phyloP scores from a whole-genome alignment of 2,113 vertebrate species.

The Apus apus region DNA sequence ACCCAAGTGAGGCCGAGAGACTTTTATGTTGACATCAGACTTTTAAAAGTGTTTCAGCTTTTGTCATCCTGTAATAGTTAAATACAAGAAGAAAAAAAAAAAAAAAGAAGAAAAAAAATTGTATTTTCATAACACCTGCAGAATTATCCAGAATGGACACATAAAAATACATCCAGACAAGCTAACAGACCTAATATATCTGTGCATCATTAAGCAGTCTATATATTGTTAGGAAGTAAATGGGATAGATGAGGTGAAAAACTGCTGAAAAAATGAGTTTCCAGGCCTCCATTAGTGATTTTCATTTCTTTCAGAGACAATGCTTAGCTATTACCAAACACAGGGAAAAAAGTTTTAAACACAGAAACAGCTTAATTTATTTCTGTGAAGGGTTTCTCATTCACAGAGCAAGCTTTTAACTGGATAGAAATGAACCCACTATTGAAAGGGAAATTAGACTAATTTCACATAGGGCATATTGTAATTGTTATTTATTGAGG shows the following conservation, averaged over 20 bases:
- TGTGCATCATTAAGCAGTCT: not conserved
- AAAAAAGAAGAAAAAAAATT: not conserved
- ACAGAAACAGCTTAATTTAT: not conserved
- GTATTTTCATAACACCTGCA: not conserved
- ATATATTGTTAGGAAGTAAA: not conserved
- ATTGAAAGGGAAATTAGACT: not conserved
- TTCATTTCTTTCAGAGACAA: not conserved
- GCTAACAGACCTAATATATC: not conserved
- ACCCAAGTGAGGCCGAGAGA: not conserved
- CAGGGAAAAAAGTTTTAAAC: not conserved
- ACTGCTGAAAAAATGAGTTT: not conserved
- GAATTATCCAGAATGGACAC: not conserved
- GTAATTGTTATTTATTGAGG: not conserved
- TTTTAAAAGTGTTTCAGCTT: not conserved
- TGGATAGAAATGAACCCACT: not conserved
- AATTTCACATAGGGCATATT: not conserved
- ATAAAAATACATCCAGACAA: not conserved
- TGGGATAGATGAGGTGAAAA: not conserved
- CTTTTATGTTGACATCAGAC: constrained; percentile 11
- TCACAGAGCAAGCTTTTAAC: not conserved
- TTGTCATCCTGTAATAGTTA: not conserved
- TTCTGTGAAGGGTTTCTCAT: not conserved
- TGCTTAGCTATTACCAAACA: not conserved
- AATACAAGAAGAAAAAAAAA: not conserved
- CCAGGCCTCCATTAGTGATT: not conserved